Evolutionary conservation across 2,888 invertebrate genomes (phyloP), one percentile per base, ranked within the genome.

Genomic region (Lycia hirtaria): DNA sequence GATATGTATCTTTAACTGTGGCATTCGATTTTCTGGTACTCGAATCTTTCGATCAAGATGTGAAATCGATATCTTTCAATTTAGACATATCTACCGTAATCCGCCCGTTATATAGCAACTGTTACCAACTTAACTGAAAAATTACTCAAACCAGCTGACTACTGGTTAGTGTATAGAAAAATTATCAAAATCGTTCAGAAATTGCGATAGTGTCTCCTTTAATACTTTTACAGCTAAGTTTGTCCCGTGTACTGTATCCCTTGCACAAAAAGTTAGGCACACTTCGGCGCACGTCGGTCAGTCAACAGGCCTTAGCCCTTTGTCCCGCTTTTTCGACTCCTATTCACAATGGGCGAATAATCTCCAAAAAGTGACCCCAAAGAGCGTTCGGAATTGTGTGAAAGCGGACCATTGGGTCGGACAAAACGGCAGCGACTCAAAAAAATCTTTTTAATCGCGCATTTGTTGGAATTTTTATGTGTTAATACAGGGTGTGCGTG

Each of bases 321-420:
- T 88, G 86, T 88, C 71, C 74, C 61, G 49, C 66, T 80, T 84
- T 87, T 87, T 88, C 85, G 85, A 86, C 85, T 87, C 69, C 61
- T 71, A 63, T 69, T 68, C 75, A 90, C 91, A 90, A 91, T 84
- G 73, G 69, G 45, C 57, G 72, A 80, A 79, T 89, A 88, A 91
- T 89, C 90, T 86, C 88, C 88, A 89, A 90, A 92, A 92, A 92
- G 85, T 92, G 91, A 92, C 92, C 92, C 92, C 88, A 89, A 90
- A 88, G 83, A 82, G 86, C 83, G 74, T 82, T 83, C 77, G 71
- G 81, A 75, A 80, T 82, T 79, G 78, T 75, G 72, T 85, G 77
- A 83, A 83, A 80, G 69, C 74, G 70, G 72, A 64, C 80, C 75
- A 73, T 73, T 69, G 75, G 70, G 65, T 69, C 67, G 69, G 68